Evolutionary conservation across 2,888 invertebrate species (phyloP), one percentile per base, ranked within the genome.

Genomic region (Campoplex capitator): DNA sequence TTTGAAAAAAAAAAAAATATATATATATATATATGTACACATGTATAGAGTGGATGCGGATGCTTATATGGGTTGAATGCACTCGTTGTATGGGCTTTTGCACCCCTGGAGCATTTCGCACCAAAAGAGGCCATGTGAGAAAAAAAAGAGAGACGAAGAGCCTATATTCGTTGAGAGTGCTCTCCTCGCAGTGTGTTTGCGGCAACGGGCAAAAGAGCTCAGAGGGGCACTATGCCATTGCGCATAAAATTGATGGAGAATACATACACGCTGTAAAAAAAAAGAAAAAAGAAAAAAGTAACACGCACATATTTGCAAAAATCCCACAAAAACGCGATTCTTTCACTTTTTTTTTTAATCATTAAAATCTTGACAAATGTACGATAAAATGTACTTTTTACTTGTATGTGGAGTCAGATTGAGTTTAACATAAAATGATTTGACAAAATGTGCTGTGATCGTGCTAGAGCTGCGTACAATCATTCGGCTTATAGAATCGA

Each of bases 171-270:
- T 38, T 68, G 81, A 65, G 85, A 75, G 75, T 48, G 58, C 56
- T 68, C 74, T 76, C 67, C 70, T 62, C 32, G 62, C 42, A 23
- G 45, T 56, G 75, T 68, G 71, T 76, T 62, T 54, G 65, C 54
- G 62, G 76, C 67, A 38, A 56, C 35, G 48, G 35, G 38, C 70
- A 80, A 73, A 83, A 85, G 82, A 77, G 83, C 83, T 86, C 83
- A 83, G 86, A 86, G 86, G 86, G 86, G 83, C 86, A 83, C 86
- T 83, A 86, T 83, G 86, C 83, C 86, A 83, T 86, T 71, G 54
- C 79, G 71, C 32, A 28, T 45, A 71, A 73, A 71, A 80, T 73
- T 65, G 38, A 48, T 51, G 42, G 23, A 45, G 67, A 51, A 80
- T 16, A 11, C 18, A 48, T 38, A 71, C 2, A 6, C 45, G 2